phyloP scores from a whole-genome alignment of 2,113 vertebrate genomes.

The Xerus inauris region DNA sequence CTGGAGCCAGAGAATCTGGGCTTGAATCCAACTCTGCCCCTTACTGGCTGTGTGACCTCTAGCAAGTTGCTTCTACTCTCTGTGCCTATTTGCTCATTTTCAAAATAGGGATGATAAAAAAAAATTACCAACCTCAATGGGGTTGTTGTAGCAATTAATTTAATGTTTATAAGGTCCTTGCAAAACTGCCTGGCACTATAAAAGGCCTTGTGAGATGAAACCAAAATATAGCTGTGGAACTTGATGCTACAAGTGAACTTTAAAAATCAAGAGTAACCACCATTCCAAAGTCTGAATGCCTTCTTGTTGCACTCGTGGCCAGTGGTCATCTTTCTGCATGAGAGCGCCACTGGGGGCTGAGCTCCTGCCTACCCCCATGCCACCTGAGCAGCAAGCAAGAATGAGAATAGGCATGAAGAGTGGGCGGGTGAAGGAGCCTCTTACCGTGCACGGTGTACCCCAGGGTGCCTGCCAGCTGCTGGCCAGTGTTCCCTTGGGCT shows the following conservation, averaged over 20 bases:
- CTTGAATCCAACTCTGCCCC: not conserved
- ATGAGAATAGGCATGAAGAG: not conserved
- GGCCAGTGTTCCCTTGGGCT: slow-evolving; percentile 89
- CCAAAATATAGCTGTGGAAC: not conserved
- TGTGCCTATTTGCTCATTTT: not conserved
- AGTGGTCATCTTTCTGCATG: not conserved
- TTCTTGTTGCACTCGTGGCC: not conserved
- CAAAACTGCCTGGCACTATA: not conserved
- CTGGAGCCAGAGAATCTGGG: not conserved
- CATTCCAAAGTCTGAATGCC: not conserved
- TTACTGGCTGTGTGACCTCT: not conserved
- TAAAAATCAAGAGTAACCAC: not conserved
- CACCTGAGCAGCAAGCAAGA: not conserved
- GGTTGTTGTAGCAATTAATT: not conserved
- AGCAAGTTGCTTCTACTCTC: not conserved
- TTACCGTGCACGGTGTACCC: slow-evolving; percentile 91
- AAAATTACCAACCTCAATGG: not conserved
- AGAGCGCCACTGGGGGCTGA: too few species aligned
- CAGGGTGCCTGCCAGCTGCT: slow-evolving; percentile 88
- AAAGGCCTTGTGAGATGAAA: not conserved
- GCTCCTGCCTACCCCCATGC: not conserved
- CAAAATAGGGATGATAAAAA: not conserved
- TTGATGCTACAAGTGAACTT: not conserved
- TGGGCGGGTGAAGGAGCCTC: not conserved
- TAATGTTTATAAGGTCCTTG: not conserved